These are phyloP conservation scores for Nestor notabilis DNA, from an alignment of 2,113 vertebrate species.

Conservation along the genomic window DNA sequence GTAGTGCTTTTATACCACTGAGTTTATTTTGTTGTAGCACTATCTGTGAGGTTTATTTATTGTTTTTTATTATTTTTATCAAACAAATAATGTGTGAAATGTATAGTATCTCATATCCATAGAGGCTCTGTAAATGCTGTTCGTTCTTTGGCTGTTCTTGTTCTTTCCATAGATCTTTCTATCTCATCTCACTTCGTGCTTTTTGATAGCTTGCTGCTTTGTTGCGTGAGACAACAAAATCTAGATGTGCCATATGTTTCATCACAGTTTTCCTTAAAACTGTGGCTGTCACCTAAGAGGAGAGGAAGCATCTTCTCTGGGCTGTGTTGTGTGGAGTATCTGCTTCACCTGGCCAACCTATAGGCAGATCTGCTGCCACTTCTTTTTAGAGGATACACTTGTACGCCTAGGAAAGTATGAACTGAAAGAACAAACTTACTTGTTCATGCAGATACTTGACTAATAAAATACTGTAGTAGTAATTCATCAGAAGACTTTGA, in stretches of 20 bases:
- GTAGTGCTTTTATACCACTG: not conserved
- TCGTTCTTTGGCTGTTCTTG: not conserved
- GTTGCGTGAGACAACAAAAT: not conserved
- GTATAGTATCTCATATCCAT: not conserved
- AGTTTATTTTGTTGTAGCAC: not conserved
- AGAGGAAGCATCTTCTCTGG: not conserved
- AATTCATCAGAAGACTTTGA: not conserved
- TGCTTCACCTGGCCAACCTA: not conserved
- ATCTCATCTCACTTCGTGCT: not conserved
- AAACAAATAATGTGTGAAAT: not conserved
- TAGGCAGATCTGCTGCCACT: not conserved
- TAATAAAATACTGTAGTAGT: not conserved
- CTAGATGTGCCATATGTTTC: not conserved
- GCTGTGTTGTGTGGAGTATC: accelerated
- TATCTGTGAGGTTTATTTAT: not conserved
- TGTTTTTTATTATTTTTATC: not conserved
- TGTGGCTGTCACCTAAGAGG: not conserved
- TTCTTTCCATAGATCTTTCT: not conserved
- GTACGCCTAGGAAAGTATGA: not conserved
- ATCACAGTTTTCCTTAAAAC: not conserved
- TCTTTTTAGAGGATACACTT: not conserved
- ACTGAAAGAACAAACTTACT: not conserved
- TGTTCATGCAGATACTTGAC: not conserved
- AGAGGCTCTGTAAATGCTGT: not conserved
- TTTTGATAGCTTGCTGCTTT: not conserved